phyloP scores from a whole-genome alignment of 2,888 invertebrate species.

The Thera obeliscata region DNA sequence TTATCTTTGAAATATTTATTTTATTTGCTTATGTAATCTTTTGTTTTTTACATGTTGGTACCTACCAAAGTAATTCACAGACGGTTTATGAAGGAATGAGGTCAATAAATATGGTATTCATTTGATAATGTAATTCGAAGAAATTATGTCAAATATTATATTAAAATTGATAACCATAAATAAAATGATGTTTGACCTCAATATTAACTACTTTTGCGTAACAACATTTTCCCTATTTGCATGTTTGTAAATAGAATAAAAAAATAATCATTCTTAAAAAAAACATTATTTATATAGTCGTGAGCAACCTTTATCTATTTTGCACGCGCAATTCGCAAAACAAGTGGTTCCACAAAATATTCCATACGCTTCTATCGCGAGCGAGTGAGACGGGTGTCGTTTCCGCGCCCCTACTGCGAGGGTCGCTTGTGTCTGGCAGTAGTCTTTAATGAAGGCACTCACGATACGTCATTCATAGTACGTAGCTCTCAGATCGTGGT shows the following conservation, averaged over 20 bases:
- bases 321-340: constrained; percentile 80
- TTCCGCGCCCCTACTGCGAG: constrained; percentile 66
- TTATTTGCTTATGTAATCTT: too few relatives aligned
- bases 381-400: constrained; percentile 68
- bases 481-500: constrained; percentile 83
- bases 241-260: not conserved
- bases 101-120: too few relatives aligned
- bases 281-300: constrained; percentile 46
- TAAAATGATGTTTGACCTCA: not conserved
- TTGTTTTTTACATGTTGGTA: too few relatives aligned
- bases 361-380: constrained; percentile 79
- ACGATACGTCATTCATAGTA: constrained; percentile 82
- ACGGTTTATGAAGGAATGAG: too few relatives aligned
- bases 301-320: constrained; percentile 60
- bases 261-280: constrained; percentile 20
- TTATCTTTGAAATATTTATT: too few relatives aligned
- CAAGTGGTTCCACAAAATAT: constrained; percentile 81
- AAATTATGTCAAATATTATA: too few relatives aligned
- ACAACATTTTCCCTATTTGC: constrained; percentile 1
- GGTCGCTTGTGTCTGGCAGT: constrained; percentile 67
- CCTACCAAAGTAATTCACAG: too few relatives aligned
- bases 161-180: not conserved
- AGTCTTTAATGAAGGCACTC: constrained; percentile 67
- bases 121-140: too few relatives aligned
- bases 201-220: not conserved